Evolutionary conservation across 2,888 invertebrate species (phyloP).

Genomic region (Andricus quercusramuli): DNA sequence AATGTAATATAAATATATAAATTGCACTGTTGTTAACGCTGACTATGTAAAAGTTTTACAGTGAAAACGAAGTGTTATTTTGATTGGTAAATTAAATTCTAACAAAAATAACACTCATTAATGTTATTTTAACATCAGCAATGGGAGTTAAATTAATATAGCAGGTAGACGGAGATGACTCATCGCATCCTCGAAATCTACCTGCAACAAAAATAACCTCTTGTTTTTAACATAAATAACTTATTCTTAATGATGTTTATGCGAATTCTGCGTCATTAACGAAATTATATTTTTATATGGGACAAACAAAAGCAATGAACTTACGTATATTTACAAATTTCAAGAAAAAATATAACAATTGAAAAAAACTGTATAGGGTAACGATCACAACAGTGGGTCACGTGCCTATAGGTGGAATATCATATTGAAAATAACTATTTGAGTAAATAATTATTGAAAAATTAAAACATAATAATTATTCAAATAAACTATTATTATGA

Average conservation of each 20-base stretch:
- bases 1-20: neutral
- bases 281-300: too few relatives aligned
- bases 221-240: conserved; percentile 7
- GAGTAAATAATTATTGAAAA: too few relatives aligned
- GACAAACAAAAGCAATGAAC: too few relatives aligned
- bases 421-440: too few relatives aligned
- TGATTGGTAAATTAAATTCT: neutral
- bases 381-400: too few relatives aligned
- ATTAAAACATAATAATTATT: too few relatives aligned
- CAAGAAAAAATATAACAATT: too few relatives aligned
- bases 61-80: neutral
- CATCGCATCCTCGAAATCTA: conserved; percentile 7
- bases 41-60: neutral
- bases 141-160: conserved; percentile 6
- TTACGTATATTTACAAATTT: too few relatives aligned
- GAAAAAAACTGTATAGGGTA: too few relatives aligned
- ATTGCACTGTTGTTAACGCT: neutral
- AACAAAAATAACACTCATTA: neutral
- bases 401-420: too few relatives aligned
- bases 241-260: conserved; percentile 4
- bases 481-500: too few relatives aligned
- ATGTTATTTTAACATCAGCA: neutral
- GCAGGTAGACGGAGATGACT: conserved; percentile 7
- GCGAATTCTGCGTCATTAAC: neutral
- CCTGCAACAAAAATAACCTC: conserved; percentile 3